phyloP scores from a whole-genome alignment of 2,797 vertebrate genomes.

The Fringilla coelebs region DNA sequence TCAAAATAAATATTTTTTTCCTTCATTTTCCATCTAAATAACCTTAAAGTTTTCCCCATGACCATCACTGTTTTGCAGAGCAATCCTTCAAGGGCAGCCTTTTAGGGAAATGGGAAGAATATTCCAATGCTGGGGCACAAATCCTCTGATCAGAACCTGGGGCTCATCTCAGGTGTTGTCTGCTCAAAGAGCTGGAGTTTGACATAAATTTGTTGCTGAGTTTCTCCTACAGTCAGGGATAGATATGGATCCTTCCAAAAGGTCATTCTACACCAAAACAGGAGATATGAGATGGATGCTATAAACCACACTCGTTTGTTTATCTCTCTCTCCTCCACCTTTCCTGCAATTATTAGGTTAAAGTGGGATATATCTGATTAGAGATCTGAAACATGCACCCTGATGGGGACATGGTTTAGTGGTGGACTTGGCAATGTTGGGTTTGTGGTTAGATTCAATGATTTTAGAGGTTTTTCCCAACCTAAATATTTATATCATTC shows the following conservation, averaged over 20 bases:
- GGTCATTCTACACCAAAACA: neutral
- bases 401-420: neutral
- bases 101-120: neutral
- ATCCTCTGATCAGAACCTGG: neutral
- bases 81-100: neutral
- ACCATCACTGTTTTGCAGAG: neutral
- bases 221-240: neutral
- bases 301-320: accelerated
- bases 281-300: neutral
- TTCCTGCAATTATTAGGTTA: neutral
- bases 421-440: neutral
- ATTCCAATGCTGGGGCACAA: neutral
- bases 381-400: neutral
- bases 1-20: neutral
- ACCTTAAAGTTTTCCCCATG: neutral
- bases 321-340: neutral
- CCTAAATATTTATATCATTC: neutral
- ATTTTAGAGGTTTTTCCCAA: neutral
- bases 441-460: neutral
- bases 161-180: neutral
- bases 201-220: neutral
- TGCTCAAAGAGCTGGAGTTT: neutral
- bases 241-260: neutral
- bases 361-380: neutral
- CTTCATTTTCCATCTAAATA: neutral